Percentiles rank a stretch among this genome's conserved stretches.
phyloP scores from a whole-genome alignment of 2,888 invertebrate species.

The Dichetophora obliterata region DNA sequence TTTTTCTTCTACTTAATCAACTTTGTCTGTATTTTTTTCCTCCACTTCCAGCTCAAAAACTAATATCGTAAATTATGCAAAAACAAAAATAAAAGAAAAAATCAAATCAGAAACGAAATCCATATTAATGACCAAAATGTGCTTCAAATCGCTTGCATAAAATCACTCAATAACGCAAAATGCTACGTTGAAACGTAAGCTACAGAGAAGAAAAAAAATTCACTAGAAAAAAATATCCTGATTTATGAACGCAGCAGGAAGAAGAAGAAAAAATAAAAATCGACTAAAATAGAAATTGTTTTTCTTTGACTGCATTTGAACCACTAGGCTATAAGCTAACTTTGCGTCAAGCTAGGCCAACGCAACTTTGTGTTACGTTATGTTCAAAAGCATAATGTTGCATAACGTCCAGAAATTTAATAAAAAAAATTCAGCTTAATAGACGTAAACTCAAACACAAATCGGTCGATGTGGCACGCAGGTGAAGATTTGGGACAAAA shows the following conservation, averaged over 20 bases:
- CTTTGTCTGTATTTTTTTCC: neutral
- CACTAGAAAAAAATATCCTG: neutral
- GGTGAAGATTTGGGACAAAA: neutral
- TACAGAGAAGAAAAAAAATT: too few relatives aligned
- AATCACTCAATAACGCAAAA: slow-evolving; percentile 27
- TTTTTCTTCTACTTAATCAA: neutral
- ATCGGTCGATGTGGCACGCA: neutral
- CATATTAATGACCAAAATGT: slow-evolving; percentile 29
- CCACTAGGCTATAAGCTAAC: neutral
- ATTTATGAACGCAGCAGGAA: slow-evolving; percentile 16
- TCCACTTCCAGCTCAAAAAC: neutral
- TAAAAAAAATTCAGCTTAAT: neutral
- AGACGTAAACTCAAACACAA: slow-evolving; percentile 3
- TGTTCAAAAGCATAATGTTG: neutral
- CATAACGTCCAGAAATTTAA: slow-evolving; percentile 15
- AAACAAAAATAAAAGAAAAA: neutral
- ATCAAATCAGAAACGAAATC: slow-evolving; percentile 8
- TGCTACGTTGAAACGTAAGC: neutral
- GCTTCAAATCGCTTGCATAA: slow-evolving; percentile 23
- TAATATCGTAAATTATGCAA: slow-evolving; percentile 16
- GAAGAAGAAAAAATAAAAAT: neutral
- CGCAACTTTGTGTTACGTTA: slow-evolving; percentile 1
- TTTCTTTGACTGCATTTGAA: slow-evolving; percentile 17
- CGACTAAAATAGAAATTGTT: slow-evolving; percentile 21
- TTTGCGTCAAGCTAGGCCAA: neutral